Percentiles rank a stretch among this genome's conserved stretches.
phyloP scores from a whole-genome alignment of 2,888 invertebrate species.

The Mesorhabditis spiculigera region DNA sequence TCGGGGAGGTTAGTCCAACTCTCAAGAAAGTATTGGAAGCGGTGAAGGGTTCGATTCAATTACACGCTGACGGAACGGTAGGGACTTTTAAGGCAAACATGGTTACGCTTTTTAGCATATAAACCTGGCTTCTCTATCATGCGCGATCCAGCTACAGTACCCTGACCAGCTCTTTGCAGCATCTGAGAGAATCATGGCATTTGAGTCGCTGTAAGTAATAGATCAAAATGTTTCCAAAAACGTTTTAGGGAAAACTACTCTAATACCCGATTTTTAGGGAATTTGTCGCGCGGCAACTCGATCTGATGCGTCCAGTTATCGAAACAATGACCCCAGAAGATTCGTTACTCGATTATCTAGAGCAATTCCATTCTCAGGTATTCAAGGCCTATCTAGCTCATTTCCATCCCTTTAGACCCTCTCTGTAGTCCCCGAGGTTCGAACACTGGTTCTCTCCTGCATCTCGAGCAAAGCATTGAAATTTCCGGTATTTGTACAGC shows the following conservation, averaged over 20 bases:
- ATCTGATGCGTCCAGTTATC: slow-evolving; percentile 78
- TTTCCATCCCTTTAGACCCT: slow-evolving; percentile 18
- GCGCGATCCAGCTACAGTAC: slow-evolving; percentile 32
- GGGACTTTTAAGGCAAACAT: not conserved
- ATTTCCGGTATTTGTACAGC: slow-evolving; percentile 66
- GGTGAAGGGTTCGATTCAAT: slow-evolving; percentile 10
- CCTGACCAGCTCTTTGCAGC: slow-evolving; percentile 77
- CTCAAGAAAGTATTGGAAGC: slow-evolving; percentile 8
- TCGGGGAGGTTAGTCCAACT: slow-evolving; percentile 14
- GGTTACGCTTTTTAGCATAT: slow-evolving; percentile 1
- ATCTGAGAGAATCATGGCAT: slow-evolving; percentile 80
- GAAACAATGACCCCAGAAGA: slow-evolving; percentile 71
- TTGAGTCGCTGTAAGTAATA: slow-evolving; percentile 73
- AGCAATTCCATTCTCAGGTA: slow-evolving; percentile 43
- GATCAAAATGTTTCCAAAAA: not conserved
- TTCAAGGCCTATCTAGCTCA: not conserved
- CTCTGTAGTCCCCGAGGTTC: slow-evolving; percentile 19
- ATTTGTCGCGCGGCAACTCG: slow-evolving; percentile 82
- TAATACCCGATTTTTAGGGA: slow-evolving; percentile 62
- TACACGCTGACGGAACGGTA: not conserved
- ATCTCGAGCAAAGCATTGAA: slow-evolving; percentile 41
- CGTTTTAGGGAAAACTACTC: slow-evolving; percentile 3
- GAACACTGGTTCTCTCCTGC: slow-evolving; percentile 25
- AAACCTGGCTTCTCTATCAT: slow-evolving; percentile 20
- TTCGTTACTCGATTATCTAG: slow-evolving; percentile 16